Base-by-base conservation (phyloP, 2,888 invertebrate species). In the Callimorpha dominula region DNA sequence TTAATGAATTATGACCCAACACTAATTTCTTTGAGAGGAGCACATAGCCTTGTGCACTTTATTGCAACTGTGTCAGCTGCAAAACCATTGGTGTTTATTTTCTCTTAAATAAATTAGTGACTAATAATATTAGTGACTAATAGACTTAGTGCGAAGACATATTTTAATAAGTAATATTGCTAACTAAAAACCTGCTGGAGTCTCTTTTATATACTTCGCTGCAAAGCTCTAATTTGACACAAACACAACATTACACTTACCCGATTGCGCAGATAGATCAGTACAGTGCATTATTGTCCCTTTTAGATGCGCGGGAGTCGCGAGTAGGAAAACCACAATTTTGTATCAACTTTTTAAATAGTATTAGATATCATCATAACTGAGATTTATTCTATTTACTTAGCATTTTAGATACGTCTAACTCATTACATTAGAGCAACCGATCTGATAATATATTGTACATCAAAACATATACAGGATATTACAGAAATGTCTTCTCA, bases 161-260 rank as follows among this genome's bases (percentile, higher is more conserved):
- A 17, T 50, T 50, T 8, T n/a, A 54, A 54, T 0, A 54, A n/a
- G n/a, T n/a, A n/a, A 9, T 17, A 54, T n/a, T 9, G 8, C 54
- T n/a, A 8, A n/a, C 9, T n/a, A 40, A 63, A 57, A 40, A 20
- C 17, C 49, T 50, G 15, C 14, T 46, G 31, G 5, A 31, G 42
- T 71, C 68, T 68, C 52, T 64, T 15, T 57, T n/a, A 66, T 60
- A 69, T 68, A 65, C 71, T 74, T 74, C 50, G 52, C 74, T 14
- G 31, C 17, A 12, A 14, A 65, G 50, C 20, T 72, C 65, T 72
- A 75, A 75, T 72, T 72, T 72, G 75, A 75, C 75, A 72, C 17
- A 68, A 75, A 74, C 75, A 75, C 72, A 68, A 67, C 50, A 75
- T 75, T 75, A 75, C 75, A 75, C 75, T 75, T 75, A 75, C 57